Conservation (phyloP, 2,888 invertebrate species). For the Trypoxylon attenuatum region DNA sequence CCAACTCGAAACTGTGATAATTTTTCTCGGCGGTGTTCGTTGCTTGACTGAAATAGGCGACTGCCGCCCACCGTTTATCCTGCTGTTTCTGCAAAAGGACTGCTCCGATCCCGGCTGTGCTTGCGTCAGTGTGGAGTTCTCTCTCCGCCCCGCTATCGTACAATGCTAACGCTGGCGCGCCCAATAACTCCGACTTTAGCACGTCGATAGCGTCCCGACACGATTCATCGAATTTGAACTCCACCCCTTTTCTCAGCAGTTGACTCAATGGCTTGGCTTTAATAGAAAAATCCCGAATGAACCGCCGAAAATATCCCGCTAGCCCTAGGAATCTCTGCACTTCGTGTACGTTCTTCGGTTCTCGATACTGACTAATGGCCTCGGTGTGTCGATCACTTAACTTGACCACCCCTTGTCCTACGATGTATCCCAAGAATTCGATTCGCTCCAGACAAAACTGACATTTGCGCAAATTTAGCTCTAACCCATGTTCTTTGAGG, state of each 20-base stretch:
- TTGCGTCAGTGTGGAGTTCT: not conserved
- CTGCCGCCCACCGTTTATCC: not conserved
- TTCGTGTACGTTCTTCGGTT: too few species aligned
- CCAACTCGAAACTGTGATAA: not conserved
- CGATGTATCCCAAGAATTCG: not conserved
- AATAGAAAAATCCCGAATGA: not conserved
- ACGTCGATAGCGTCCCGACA: not conserved
- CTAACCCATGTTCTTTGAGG: not conserved
- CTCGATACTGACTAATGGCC: too few species aligned
- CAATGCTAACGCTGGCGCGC: not conserved
- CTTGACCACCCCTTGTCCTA: not conserved
- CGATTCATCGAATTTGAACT: not conserved
- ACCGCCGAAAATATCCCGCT: too few species aligned
- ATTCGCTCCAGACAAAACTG: conserved; percentile 9
- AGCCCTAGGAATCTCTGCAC: too few species aligned
- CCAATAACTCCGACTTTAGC: not conserved
- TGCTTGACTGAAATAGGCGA: not conserved
- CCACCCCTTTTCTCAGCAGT: not conserved
- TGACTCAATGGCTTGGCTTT: not conserved
- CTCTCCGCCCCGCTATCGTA: not conserved
- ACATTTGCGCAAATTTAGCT: conserved; percentile 1
- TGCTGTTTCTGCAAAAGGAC: not conserved
- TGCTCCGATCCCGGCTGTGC: not conserved
- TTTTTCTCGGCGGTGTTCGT: not conserved
- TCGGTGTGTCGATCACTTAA: not conserved